Evolutionary conservation across 1,140 invertebrate genomes (phyloP).

Genomic region (Zelostemma sp.): DNA sequence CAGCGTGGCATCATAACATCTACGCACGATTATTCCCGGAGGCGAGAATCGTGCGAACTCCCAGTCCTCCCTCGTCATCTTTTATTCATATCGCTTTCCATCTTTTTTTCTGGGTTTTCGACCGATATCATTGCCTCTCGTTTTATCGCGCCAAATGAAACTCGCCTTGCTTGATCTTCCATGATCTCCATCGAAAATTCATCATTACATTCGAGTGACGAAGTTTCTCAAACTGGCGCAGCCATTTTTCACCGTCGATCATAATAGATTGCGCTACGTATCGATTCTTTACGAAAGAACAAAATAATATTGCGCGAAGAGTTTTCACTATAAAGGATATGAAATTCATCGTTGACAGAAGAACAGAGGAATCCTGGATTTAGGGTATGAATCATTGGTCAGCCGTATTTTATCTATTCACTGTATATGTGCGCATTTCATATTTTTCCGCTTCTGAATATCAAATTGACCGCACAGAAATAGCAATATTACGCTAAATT

Average conservation of each 20-base stretch:
- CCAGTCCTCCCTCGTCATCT: constrained; percentile 51
- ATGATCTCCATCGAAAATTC: neutral
- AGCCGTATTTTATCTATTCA: constrained; percentile 29
- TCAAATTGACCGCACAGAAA: constrained; percentile 62
- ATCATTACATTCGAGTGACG: neutral
- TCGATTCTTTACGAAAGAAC: too few relatives aligned
- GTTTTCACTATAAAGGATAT: constrained; percentile 32
- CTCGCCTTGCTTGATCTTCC: neutral
- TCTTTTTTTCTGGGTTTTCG: constrained; percentile 33
- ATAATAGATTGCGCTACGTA: too few relatives aligned
- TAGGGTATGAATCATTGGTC: constrained; percentile 53
- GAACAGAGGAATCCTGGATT: constrained; percentile 42
- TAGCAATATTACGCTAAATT: constrained; percentile 67
- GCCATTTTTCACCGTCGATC: too few relatives aligned
- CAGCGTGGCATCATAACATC: constrained; percentile 41
- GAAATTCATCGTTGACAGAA: constrained; percentile 46
- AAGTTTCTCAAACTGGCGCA: too few relatives aligned
- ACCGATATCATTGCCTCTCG: constrained; percentile 15
- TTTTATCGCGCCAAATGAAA: constrained; percentile 8
- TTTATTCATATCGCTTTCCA: constrained; percentile 58
- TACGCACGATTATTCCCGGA: constrained; percentile 40
- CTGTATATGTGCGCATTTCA: constrained; percentile 16
- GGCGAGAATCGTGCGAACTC: constrained; percentile 43
- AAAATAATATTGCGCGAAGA: too few relatives aligned
- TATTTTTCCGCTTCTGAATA: constrained; percentile 49